Evolutionary conservation across 1,140 invertebrate species (phyloP).

Genomic region (Pseudomyrmex concolor): DNA sequence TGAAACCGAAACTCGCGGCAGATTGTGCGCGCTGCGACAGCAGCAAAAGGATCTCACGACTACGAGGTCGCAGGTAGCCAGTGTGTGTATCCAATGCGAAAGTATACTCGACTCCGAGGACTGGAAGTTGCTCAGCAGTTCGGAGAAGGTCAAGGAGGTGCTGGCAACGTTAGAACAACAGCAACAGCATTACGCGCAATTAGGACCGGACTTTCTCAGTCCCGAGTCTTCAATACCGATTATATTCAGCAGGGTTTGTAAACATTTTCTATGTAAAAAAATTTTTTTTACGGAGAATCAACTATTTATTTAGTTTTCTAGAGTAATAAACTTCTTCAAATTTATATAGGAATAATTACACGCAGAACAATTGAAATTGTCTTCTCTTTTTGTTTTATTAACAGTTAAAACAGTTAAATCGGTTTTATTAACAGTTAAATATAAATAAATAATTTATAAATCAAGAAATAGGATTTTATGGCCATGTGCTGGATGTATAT

Average conservation of each 20-base stretch:
- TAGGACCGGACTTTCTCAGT: constrained; percentile 86
- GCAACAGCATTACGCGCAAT: constrained; percentile 87
- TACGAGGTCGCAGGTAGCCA: constrained; percentile 86
- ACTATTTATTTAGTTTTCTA: too few species aligned
- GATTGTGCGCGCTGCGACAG: constrained; percentile 86
- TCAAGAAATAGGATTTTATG: too few species aligned
- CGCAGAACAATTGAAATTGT: too few species aligned
- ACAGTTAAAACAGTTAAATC: too few species aligned
- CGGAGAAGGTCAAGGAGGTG: constrained; percentile 85
- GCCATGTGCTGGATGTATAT: too few species aligned
- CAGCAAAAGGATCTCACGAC: constrained; percentile 87
- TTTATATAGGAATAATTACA: too few species aligned
- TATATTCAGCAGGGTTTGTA: constrained; percentile 87
- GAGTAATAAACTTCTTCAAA: too few species aligned
- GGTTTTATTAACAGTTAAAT: too few species aligned
- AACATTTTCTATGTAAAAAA: background rate
- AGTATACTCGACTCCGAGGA: constrained; percentile 86
- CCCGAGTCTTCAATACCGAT: constrained; percentile 88
- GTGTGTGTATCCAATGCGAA: constrained; percentile 87
- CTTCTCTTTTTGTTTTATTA: too few species aligned
- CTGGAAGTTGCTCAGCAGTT: constrained; percentile 85
- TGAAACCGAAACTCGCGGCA: constrained; percentile 87
- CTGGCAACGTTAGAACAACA: constrained; percentile 87
- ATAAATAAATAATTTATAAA: too few species aligned
- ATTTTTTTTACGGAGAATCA: background rate